These are phyloP conservation scores for Cirrhinus molitorella DNA, from an alignment of 2,797 vertebrate genomes.

Conservation along the genomic window DNA sequence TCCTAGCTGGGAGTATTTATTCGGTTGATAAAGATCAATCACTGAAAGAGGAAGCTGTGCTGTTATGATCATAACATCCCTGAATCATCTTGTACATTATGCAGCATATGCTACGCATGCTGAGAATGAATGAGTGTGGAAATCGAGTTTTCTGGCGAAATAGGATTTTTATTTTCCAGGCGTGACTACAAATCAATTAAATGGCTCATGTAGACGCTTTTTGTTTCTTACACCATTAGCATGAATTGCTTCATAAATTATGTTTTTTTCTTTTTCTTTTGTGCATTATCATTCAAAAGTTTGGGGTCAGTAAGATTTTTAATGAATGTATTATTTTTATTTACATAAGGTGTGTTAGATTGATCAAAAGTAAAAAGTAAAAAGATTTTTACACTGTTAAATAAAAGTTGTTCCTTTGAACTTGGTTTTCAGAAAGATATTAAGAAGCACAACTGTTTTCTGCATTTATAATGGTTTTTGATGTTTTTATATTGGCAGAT, in stretches of 20 bases:
- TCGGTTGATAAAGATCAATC: constrained; percentile 17
- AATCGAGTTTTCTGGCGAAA: neutral
- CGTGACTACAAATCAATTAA: constrained; percentile 30
- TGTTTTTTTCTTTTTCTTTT: neutral
- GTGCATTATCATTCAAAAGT: neutral
- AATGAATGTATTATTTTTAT: neutral
- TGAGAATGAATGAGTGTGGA: constrained; percentile 30
- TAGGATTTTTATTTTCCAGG: constrained; percentile 27
- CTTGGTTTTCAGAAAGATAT: neutral
- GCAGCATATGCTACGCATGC: constrained; percentile 38
- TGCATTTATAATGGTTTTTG: neutral
- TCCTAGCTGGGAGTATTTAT: constrained; percentile 17
- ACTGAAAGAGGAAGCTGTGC: neutral
- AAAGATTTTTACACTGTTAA: neutral
- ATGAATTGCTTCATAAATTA: neutral
- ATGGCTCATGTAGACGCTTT: constrained; percentile 9
- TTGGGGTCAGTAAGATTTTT: neutral
- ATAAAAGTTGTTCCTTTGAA: neutral
- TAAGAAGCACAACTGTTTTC: neutral
- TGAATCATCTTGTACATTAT: constrained; percentile 39
- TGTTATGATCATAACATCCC: constrained; percentile 10
- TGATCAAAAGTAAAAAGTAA: neutral
- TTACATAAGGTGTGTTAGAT: neutral
- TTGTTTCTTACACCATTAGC: constrained; percentile 20
- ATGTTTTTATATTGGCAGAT: constrained; percentile 5